Evolutionary conservation across 2,113 vertebrate species (phyloP), one percentile per base, ranked within the genome.

Genomic region (Caranx ignobilis): DNA sequence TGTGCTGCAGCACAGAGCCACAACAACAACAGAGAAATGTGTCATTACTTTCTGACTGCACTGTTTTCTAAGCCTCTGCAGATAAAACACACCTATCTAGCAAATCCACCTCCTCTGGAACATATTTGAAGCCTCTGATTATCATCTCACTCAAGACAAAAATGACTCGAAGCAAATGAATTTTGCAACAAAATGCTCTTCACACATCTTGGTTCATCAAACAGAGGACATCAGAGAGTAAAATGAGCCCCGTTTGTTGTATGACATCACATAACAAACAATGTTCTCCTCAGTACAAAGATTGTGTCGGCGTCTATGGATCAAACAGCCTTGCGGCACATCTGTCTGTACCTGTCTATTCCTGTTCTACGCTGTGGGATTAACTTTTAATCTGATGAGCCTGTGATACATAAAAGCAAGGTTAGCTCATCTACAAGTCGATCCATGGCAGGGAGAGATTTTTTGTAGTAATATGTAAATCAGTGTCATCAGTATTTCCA

Each of bases 401-500:
- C 55, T 74, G 57, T 71, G 73, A 77, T 65, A 45, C 60, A 81
- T 74, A 77, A 71, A 77, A 68, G 65, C 61, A 75, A 57, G 76
- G 67, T 86, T 60, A 60, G 62, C 21, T 61, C 15, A 13, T 41
- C 63, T 56, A 65, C 64, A 56, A 71, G 54, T 50, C 55, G 12
- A 65, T 79, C 75, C 61, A 34, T 54, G 57, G 47, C n/a, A 8
- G 54, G 18, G 45, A 77, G 57, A 13, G 60, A 77, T 86, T 75
- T 63, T 26, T 77, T 68, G 84, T 84, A 72, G 52, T 82, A 77
- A 85, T 79, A 91, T 91, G 89, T 50, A 84, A 92, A 90, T 81
- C 43, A 43, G 6, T 67, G 64, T 79, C 84, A 86, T 88, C 80
- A 80, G 50, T 83, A 84, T 83, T 80, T 83, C 50, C 54, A 77